phyloP scores from a whole-genome alignment of 2,797 vertebrate species.

The Tragelaphus eurycerus region DNA sequence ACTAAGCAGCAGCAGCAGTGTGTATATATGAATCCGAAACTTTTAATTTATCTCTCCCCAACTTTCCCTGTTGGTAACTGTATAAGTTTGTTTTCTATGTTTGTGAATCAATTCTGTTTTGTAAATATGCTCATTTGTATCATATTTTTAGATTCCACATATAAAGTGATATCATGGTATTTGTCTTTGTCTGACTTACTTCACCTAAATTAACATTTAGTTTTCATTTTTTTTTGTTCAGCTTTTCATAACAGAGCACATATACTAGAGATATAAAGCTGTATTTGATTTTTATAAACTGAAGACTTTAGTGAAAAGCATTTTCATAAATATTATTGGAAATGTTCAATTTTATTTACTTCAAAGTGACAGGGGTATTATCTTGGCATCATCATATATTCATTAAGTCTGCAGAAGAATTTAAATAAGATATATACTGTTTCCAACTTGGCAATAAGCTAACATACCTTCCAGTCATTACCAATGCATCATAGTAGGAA shows the following conservation, averaged over 20 bases:
- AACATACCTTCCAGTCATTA: not conserved
- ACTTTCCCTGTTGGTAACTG: not conserved
- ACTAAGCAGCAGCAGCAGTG: not conserved
- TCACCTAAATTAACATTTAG: not conserved
- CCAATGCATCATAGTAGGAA: constrained; percentile 15
- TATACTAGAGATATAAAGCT: not conserved
- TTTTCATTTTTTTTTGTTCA: not conserved
- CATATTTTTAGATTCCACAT: not conserved
- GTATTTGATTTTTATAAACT: not conserved
- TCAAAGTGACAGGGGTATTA: constrained; percentile 28
- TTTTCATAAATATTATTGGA: not conserved
- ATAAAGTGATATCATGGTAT: not conserved
- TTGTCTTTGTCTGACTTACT: not conserved
- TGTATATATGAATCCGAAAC: not conserved
- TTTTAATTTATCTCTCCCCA: not conserved
- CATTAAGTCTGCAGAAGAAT: constrained; percentile 26
- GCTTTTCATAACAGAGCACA: not conserved
- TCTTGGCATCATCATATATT: not conserved
- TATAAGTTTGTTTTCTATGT: not conserved
- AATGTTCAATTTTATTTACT: not conserved
- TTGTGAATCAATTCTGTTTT: not conserved
- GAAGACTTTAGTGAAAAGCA: constrained; percentile 37
- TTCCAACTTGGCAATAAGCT: constrained; percentile 43
- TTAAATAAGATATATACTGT: constrained; percentile 53
- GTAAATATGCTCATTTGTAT: not conserved